Conservation (phyloP, 2,113 vertebrate species). For the Neolamprologus toae region DNA sequence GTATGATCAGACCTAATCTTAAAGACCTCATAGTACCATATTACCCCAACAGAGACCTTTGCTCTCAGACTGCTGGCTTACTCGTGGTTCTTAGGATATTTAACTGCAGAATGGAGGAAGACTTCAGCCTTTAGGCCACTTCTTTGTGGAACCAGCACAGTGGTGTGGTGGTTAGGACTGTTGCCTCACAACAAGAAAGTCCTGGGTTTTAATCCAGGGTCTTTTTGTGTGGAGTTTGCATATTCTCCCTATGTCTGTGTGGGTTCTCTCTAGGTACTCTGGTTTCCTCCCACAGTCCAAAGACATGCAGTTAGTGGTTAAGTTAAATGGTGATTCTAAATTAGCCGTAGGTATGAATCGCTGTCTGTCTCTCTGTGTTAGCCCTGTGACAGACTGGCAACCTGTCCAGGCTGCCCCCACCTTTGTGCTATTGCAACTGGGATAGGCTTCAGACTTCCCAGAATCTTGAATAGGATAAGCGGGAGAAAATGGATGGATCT, state of each 20-base stretch:
- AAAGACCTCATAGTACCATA: background rate
- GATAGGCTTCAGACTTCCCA: background rate
- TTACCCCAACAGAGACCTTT: background rate
- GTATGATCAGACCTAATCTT: background rate
- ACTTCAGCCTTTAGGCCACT: background rate
- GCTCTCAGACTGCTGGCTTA: background rate
- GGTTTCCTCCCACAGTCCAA: background rate
- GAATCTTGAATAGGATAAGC: background rate
- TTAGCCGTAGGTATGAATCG: background rate
- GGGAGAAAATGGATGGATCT: background rate
- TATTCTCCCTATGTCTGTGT: background rate
- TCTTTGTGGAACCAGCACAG: background rate
- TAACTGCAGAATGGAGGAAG: background rate
- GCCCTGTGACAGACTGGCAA: background rate
- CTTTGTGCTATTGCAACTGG: background rate
- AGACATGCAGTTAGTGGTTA: background rate
- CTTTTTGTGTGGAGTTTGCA: background rate
- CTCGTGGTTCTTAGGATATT: background rate
- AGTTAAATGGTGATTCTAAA: background rate
- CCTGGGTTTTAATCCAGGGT: background rate
- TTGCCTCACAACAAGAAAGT: background rate
- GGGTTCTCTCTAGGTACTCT: background rate
- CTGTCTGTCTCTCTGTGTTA: background rate
- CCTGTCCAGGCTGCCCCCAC: background rate
- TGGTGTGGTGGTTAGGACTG: background rate